phyloP scores from a whole-genome alignment of 23 tunicate species.

The Oikopleura dioica region DNA sequence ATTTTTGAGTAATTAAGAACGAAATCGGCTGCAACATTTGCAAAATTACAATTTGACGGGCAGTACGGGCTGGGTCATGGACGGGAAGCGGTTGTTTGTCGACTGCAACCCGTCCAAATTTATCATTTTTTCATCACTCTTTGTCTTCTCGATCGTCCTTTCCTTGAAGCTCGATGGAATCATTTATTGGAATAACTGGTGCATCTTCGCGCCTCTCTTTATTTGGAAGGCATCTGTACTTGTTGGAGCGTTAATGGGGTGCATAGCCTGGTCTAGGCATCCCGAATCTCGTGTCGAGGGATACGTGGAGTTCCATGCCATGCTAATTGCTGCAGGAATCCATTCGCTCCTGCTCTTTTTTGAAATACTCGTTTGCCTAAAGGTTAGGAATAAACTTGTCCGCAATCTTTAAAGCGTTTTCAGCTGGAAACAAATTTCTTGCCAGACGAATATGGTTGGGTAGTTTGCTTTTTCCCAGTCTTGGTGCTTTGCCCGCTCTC shows the following conservation, averaged over 20 bases:
- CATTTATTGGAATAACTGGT: conserved; percentile 50
- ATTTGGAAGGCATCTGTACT: conserved; percentile 27
- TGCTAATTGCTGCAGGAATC: conserved; percentile 63
- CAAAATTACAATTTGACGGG: conserved; percentile 26
- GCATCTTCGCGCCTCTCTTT: conserved; percentile 46
- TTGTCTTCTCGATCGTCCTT: conserved; percentile 42
- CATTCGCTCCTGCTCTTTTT: conserved; percentile 54
- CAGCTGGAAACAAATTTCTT: no score
- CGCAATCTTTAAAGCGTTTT: no score
- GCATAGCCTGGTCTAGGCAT: conserved; percentile 48
- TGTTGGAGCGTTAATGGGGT: conserved; percentile 44
- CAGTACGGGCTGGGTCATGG: conserved; percentile 27
- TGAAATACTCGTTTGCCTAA: conserved; percentile 44
- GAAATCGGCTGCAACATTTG: no score
- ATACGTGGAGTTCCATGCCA: conserved; percentile 57
- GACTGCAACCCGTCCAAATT: conserved; percentile 28
- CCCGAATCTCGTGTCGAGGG: conserved; percentile 52
- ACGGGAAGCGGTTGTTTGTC: conserved; percentile 14
- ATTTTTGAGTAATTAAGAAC: no score
- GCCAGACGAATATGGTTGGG: conserved; percentile 26
- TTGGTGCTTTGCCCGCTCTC: conserved; percentile 61
- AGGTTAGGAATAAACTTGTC: conserved; percentile 28
- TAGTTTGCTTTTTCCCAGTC: conserved; percentile 47
- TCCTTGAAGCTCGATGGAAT: conserved; percentile 29
- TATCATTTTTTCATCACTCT: conserved; percentile 35